Conservation (phyloP, 1,140 invertebrate species). For the Druon quercuslanigerum region DNA sequence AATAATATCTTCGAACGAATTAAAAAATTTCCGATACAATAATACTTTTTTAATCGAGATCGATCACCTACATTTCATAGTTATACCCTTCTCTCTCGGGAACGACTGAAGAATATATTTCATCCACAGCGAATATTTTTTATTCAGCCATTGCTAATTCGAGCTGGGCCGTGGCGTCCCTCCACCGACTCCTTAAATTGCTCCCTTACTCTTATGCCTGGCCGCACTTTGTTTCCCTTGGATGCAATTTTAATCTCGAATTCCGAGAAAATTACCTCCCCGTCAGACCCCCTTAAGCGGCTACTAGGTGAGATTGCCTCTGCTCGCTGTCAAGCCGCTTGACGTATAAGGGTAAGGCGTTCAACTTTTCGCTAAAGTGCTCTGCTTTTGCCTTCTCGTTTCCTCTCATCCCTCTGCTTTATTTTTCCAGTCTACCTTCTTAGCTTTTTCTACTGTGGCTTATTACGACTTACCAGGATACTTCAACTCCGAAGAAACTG, state of each 20-base stretch:
- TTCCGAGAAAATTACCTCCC: slow-evolving; percentile 75
- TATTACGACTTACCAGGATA: slow-evolving; percentile 24
- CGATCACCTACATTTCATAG: slow-evolving; percentile 1
- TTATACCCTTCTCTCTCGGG: background rate
- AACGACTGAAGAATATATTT: slow-evolving; percentile 24
- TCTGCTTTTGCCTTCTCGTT: slow-evolving; percentile 50
- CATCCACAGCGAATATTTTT: slow-evolving; percentile 35
- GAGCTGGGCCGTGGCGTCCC: slow-evolving; percentile 47
- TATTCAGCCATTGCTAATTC: slow-evolving; percentile 57
- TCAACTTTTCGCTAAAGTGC: slow-evolving; percentile 56
- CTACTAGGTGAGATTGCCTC: slow-evolving; percentile 72
- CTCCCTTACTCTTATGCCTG: slow-evolving; percentile 42
- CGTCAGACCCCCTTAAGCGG: slow-evolving; percentile 72
- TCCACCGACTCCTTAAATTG: slow-evolving; percentile 53
- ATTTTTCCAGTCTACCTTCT: slow-evolving; percentile 27
- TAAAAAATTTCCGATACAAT: slow-evolving; percentile 10
- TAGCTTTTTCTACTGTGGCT: slow-evolving; percentile 16
- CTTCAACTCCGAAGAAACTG: slow-evolving; percentile 6
- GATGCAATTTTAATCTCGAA: slow-evolving; percentile 76
- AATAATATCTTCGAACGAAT: background rate
- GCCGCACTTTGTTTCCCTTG: slow-evolving; percentile 66
- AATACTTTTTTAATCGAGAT: slow-evolving; percentile 22
- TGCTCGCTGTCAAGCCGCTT: slow-evolving; percentile 68
- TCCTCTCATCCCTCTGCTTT: slow-evolving; percentile 41
- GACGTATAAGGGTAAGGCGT: slow-evolving; percentile 61